Conservation (phyloP, 2,888 invertebrate species). For the Monopis laevigella region DNA sequence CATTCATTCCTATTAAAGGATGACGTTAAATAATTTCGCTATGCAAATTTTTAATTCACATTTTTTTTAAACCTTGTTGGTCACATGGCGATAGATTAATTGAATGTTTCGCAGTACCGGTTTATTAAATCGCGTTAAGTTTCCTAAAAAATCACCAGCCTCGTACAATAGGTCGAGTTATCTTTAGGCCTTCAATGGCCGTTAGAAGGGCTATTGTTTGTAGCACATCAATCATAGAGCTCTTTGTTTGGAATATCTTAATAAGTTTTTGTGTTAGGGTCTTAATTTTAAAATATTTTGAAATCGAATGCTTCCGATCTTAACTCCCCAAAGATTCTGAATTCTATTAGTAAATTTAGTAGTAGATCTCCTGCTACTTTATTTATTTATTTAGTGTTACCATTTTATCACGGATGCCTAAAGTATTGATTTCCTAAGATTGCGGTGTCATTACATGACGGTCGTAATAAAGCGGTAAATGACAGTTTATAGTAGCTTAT, state of each 20-base stretch:
- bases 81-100: constrained; percentile 46
- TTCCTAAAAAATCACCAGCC: constrained; percentile 37
- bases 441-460: too few relatives aligned
- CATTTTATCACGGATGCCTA: too few relatives aligned
- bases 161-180: constrained; percentile 34
- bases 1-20: too few relatives aligned
- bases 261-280: constrained; percentile 56
- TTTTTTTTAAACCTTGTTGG: constrained; percentile 14
- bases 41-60: constrained; percentile 7
- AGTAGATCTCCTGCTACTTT: too few relatives aligned
- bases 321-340: too few relatives aligned
- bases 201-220: constrained; percentile 42
- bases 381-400: too few relatives aligned
- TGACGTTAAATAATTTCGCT: constrained; percentile 7
- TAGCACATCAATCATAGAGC: constrained; percentile 51
- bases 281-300: constrained; percentile 62
- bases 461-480: too few relatives aligned
- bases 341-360: too few relatives aligned
- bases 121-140: constrained; percentile 34
- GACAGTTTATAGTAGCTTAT: too few relatives aligned
- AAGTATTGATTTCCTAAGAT: too few relatives aligned
- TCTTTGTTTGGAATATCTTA: constrained; percentile 61
- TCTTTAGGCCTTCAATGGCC: constrained; percentile 35
- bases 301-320: constrained; percentile 22
- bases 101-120: constrained; percentile 44